phyloP scores from a whole-genome alignment of 2,888 invertebrate genomes.

The Dichetophora obliterata region DNA sequence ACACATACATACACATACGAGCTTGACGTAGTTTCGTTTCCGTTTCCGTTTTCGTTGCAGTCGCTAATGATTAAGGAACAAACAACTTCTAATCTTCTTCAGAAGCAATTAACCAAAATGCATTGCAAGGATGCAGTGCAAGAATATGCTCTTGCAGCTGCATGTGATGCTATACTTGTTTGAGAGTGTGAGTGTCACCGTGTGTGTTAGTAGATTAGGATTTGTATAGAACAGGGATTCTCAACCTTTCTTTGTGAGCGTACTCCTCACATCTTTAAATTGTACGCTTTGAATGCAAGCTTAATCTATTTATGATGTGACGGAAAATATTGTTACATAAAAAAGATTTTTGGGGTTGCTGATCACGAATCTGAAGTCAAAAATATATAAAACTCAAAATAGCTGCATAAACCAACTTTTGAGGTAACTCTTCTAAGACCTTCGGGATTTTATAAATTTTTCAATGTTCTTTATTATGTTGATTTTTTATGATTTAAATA shows the following conservation, averaged over 20 bases:
- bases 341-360: too few species aligned
- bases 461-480: too few species aligned
- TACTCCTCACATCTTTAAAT: too few species aligned
- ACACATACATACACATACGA: neutral
- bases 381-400: too few species aligned
- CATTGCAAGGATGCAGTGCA: slow-evolving; percentile 2
- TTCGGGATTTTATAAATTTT: too few species aligned
- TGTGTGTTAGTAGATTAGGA: neutral
- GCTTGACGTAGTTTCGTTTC: neutral
- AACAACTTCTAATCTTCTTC: slow-evolving; percentile 28
- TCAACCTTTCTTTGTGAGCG: neutral
- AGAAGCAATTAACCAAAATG: slow-evolving; percentile 34
- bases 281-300: too few species aligned
- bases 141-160: neutral
- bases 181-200: neutral
- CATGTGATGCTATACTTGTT: neutral
- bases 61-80: slow-evolving; percentile 32
- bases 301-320: too few species aligned
- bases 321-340: too few species aligned
- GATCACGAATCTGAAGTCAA: too few species aligned
- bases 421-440: too few species aligned
- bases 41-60: slow-evolving; percentile 1
- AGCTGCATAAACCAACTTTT: too few species aligned
- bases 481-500: too few species aligned
- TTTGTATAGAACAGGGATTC: neutral